Conservation (phyloP, 2,113 vertebrate genomes). For the Riparia riparia region DNA sequence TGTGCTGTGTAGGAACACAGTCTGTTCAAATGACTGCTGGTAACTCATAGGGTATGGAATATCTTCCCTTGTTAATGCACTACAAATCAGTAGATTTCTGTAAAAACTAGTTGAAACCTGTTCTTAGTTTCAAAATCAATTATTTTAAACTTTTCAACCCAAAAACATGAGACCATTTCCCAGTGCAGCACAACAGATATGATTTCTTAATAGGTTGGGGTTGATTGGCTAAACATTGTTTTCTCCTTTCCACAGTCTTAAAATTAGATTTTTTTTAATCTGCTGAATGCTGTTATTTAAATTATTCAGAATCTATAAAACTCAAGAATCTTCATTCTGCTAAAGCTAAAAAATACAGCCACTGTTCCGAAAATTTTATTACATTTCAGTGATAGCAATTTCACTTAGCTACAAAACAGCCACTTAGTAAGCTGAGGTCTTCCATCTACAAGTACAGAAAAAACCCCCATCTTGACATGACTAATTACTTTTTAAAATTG, state of each 20-base stretch:
- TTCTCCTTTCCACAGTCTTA: not conserved
- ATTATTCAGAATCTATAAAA: not conserved
- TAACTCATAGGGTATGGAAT: not conserved
- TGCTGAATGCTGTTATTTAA: not conserved
- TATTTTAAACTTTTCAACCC: constrained; percentile 34
- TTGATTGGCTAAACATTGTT: not conserved
- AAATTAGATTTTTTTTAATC: not conserved
- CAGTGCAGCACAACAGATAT: not conserved
- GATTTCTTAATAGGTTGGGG: not conserved
- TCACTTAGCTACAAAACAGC: not conserved
- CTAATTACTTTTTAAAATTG: not conserved
- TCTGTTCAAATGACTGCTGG: not conserved
- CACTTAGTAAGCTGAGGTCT: not conserved
- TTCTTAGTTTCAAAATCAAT: constrained; percentile 24
- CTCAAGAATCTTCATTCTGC: not conserved
- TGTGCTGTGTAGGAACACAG: not conserved
- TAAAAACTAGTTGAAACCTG: constrained; percentile 10
- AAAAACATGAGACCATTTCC: not conserved
- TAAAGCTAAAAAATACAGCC: not conserved
- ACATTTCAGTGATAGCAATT: not conserved
- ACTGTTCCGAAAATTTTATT: not conserved
- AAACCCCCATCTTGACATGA: not conserved
- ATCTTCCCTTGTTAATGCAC: not conserved
- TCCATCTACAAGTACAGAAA: not conserved
- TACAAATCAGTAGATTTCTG: constrained; percentile 4